phyloP scores from a whole-genome alignment of 1,140 invertebrate genomes.

The Hirudo medicinalis region DNA sequence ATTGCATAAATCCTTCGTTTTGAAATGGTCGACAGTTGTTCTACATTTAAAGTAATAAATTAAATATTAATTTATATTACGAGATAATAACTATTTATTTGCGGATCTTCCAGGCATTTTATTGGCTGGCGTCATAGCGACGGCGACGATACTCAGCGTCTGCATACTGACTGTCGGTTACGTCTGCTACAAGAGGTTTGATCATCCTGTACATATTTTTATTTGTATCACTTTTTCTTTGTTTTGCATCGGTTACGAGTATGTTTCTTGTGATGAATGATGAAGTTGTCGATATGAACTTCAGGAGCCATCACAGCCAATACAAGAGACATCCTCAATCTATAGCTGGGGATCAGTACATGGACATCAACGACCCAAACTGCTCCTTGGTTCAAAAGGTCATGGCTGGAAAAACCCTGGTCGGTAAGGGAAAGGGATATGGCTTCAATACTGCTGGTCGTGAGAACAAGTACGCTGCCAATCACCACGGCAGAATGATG shows the following conservation, averaged over 20 bases:
- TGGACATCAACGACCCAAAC: constrained; percentile 5
- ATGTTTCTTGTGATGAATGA: not conserved
- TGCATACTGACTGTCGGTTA: constrained; percentile 4
- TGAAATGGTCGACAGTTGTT: not conserved
- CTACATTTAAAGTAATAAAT: not conserved
- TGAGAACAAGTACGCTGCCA: constrained; percentile 12
- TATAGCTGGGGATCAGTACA: constrained; percentile 2
- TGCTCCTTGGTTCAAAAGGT: constrained; percentile 4
- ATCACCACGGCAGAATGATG: not conserved
- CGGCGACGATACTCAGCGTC: not conserved
- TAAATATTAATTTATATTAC: constrained; percentile 10
- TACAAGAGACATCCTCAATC: constrained; percentile 9
- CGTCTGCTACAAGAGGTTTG: constrained; percentile 9
- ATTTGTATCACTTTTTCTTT: no score
- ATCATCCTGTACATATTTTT: no score
- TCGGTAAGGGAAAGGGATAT: not conserved
- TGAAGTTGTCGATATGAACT: not conserved
- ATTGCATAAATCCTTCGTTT: not conserved
- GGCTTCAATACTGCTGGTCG: not conserved
- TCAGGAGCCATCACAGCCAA: not conserved
- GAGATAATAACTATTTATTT: no score
- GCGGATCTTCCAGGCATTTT: not conserved
- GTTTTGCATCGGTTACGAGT: no score
- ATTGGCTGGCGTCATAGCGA: constrained; percentile 8
- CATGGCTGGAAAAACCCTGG: not conserved